Evolutionary conservation across 2,888 invertebrate genomes (phyloP).

Genomic region (Hylaea fasciaria): DNA sequence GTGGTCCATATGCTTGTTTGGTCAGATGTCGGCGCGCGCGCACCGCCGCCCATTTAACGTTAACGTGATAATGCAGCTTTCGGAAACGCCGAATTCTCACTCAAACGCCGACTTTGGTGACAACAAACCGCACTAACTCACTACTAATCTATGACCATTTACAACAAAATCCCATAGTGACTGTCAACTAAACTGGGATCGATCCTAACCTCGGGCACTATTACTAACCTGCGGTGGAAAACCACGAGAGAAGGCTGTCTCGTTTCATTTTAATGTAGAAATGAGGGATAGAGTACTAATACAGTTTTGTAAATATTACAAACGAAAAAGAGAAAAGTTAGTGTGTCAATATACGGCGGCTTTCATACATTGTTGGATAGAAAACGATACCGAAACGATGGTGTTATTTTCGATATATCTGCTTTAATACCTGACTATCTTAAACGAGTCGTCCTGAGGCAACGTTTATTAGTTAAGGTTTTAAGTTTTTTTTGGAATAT

Average conservation of each 20-base stretch:
- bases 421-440: too few species aligned
- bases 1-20: conserved; percentile 55
- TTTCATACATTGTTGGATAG: conserved; percentile 40
- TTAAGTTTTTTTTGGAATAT: too few species aligned
- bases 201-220: conserved; percentile 13
- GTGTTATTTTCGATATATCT: too few species aligned
- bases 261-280: background rate
- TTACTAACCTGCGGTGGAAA: background rate
- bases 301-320: conserved; percentile 56
- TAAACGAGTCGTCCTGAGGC: too few species aligned
- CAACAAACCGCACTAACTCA: conserved; percentile 45
- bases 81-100: conserved; percentile 73
- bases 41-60: conserved; percentile 67
- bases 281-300: conserved; percentile 38
- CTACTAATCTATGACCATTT: conserved; percentile 24
- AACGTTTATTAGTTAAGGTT: too few species aligned
- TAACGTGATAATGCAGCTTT: conserved; percentile 70
- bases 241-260: background rate
- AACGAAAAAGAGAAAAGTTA: background rate
- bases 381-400: conserved; percentile 33
- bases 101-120: conserved; percentile 62
- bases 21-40: conserved; percentile 67
- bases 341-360: background rate
- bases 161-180: conserved; percentile 24
- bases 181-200: conserved; percentile 5